These are phyloP conservation scores for Probaryconus sp. DNA, from an alignment of 1,140 invertebrate species.

Conservation along the genomic window DNA sequence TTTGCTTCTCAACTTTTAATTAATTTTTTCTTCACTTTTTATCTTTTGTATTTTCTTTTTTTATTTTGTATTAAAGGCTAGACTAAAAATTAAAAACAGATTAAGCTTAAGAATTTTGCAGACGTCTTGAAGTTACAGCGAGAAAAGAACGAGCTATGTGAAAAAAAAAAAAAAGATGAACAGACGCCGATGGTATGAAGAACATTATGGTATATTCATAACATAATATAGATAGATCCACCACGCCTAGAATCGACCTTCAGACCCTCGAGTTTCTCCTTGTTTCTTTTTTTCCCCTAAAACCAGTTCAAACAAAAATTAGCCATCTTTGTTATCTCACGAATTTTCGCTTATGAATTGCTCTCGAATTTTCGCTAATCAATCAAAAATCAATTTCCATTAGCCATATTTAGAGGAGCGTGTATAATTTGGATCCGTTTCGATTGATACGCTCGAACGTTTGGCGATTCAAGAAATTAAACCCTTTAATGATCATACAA, in stretches of 20 bases:
- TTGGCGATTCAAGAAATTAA: conserved; percentile 45
- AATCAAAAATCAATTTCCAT: conserved; percentile 43
- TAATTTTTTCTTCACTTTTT: too few species aligned
- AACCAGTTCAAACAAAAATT: too few species aligned
- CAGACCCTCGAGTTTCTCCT: neutral
- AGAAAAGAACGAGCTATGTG: conserved; percentile 7
- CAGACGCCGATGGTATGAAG: conserved; percentile 17
- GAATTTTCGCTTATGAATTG: too few species aligned
- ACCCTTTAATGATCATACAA: conserved; percentile 10
- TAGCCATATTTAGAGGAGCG: conserved; percentile 8
- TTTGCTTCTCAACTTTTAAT: conserved; percentile 22
- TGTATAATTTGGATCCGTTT: conserved; percentile 41
- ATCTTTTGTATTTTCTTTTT: too few species aligned
- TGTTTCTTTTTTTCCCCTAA: conserved; percentile 12
- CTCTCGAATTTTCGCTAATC: conserved; percentile 20
- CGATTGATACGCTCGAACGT: conserved; percentile 36
- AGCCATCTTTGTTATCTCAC: too few species aligned
- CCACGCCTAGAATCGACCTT: conserved; percentile 49
- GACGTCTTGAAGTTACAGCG: neutral
- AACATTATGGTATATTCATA: conserved; percentile 11
- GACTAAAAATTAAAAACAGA: too few species aligned
- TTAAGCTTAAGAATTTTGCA: too few species aligned
- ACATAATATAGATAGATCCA: conserved; percentile 36
- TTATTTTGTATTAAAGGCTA: too few species aligned
- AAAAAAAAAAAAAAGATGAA: conserved; percentile 30